A percentile compares a stretch with the other conserved stretches of the same genome.
Conservation (phyloP, 1,140 invertebrate genomes). For the Glomeris maerens region DNA sequence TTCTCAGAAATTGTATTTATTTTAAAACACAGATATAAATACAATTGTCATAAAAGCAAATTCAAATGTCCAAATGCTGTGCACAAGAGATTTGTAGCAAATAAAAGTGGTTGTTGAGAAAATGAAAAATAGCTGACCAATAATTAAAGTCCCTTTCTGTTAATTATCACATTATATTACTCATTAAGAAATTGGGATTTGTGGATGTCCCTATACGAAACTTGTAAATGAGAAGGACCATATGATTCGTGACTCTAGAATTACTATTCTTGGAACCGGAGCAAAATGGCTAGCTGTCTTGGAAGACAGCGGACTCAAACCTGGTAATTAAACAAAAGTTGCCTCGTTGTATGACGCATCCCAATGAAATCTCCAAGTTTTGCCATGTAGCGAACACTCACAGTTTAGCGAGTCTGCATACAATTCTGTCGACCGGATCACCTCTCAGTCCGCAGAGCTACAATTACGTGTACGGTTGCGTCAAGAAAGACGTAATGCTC, state of each 20-base stretch:
- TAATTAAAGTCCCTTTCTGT: no score
- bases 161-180: no score
- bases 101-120: no score
- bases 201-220: no score
- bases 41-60: no score
- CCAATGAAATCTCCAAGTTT: conserved; percentile 5
- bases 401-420: conserved; percentile 32
- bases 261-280: conserved; percentile 42
- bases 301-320: conserved; percentile 32
- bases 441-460: conserved; percentile 39
- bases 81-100: no score
- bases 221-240: no score
- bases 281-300: conserved; percentile 43
- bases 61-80: no score
- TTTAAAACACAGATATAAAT: not conserved
- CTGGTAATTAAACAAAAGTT: conserved; percentile 22
- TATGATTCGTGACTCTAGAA: conserved; percentile 25
- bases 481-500: conserved; percentile 40
- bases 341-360: not conserved
- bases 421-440: conserved; percentile 43
- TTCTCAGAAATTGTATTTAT: no score
- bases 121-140: no score
- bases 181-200: no score
- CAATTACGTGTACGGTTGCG: conserved; percentile 40
- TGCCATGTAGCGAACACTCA: conserved; percentile 28